Percentiles rank a stretch among this genome's conserved stretches.
Conservation (phyloP, 2,113 vertebrate genomes). For the Prietella phreatophila region DNA sequence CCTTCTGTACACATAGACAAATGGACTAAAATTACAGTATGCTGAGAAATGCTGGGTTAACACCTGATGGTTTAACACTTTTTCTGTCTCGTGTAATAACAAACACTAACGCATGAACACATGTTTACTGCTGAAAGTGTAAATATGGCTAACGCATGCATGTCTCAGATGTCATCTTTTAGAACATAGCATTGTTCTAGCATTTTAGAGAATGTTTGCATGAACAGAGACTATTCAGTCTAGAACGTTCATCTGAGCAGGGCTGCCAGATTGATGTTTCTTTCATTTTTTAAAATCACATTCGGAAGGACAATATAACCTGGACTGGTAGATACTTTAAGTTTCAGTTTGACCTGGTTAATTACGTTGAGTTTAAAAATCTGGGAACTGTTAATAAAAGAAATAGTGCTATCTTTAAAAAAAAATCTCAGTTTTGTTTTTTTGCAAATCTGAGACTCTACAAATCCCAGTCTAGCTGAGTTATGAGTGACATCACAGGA, state of each 20-base stretch:
- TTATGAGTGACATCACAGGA: constrained; percentile 26
- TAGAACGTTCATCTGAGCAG: not conserved
- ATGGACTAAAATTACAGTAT: not conserved
- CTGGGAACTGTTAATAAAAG: not conserved
- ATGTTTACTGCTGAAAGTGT: not conserved
- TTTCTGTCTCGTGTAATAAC: not conserved
- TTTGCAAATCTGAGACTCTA: constrained; percentile 1
- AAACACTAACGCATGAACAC: not conserved
- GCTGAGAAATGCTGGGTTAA: not conserved
- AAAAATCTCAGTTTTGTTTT: not conserved
- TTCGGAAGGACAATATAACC: not conserved
- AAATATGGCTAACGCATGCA: not conserved
- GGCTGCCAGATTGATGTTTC: not conserved
- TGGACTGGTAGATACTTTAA: not conserved
- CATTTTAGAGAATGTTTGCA: not conserved
- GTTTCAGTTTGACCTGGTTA: not conserved
- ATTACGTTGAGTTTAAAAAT: not conserved
- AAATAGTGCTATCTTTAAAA: not conserved
- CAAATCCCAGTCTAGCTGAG: not conserved
- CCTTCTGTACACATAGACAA: not conserved
- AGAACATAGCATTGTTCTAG: not conserved
- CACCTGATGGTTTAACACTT: not conserved
- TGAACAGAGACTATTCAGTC: not conserved
- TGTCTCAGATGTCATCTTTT: not conserved
- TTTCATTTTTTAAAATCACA: not conserved